phyloP scores from a whole-genome alignment of 1,140 invertebrate genomes.

The Megalonaias nervosa region DNA sequence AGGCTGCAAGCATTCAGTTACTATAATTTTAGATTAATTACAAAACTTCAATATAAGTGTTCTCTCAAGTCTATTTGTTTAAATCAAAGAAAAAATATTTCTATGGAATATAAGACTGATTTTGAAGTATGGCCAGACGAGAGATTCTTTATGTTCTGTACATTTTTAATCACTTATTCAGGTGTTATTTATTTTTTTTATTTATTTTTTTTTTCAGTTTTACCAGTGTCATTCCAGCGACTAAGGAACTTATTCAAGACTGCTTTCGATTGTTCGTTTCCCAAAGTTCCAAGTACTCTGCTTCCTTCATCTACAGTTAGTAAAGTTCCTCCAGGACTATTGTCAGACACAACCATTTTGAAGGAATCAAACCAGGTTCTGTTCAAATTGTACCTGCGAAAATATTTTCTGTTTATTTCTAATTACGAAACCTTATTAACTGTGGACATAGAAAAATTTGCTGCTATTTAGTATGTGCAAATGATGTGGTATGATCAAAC shows the following conservation, averaged over 20 bases:
- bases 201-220: no score
- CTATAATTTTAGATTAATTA: no score
- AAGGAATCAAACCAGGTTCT: conserved; percentile 9
- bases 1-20: no score
- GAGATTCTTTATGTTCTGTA: no score
- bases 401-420: neutral
- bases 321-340: conserved; percentile 4
- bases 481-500: no score
- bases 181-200: no score
- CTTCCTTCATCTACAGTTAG: conserved; percentile 1
- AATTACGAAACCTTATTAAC: neutral
- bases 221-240: conserved; percentile 26
- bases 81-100: no score
- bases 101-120: no score
- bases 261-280: conserved; percentile 1
- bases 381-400: conserved; percentile 5
- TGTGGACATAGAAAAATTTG: neutral
- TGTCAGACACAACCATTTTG: conserved; percentile 12
- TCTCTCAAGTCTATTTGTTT: no score
- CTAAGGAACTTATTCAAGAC: conserved; percentile 4
- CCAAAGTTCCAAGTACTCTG: neutral
- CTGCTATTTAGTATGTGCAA: neutral
- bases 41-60: no score
- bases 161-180: no score
- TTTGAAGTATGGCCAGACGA: no score